Conservation (phyloP, 2,797 vertebrate species). For the Brachyrhaphis roseni region DNA sequence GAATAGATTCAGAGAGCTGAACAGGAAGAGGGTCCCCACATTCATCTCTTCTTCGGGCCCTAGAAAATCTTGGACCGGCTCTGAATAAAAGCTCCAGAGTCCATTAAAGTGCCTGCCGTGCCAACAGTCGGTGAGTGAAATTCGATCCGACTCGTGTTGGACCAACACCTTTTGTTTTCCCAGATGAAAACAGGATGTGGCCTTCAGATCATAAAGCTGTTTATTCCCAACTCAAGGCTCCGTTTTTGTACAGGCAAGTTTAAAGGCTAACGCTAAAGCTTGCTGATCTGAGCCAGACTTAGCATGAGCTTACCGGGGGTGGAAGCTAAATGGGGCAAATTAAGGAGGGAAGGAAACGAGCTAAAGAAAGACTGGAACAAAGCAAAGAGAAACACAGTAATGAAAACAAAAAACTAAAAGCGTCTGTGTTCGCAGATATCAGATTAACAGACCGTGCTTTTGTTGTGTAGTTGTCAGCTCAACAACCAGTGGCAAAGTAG, state of each 20-base stretch:
- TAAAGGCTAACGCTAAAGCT: conserved; percentile 34
- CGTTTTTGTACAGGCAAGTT: conserved; percentile 26
- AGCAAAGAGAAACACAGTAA: not conserved
- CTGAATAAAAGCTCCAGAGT: not conserved
- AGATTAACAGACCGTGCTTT: not conserved
- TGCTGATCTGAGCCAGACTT: conserved; percentile 42
- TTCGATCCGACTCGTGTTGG: not conserved
- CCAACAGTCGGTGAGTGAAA: not conserved
- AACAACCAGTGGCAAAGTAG: not conserved
- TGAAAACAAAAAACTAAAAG: not conserved
- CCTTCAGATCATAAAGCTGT: conserved; percentile 26
- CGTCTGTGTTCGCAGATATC: not conserved
- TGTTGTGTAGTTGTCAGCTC: not conserved
- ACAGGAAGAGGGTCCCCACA: not conserved
- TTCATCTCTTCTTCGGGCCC: not conserved
- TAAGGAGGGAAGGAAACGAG: conserved; percentile 1
- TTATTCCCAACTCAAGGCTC: not conserved
- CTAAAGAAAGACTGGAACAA: conserved; percentile 15
- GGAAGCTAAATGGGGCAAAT: conserved; percentile 28
- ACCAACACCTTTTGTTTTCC: conserved; percentile 1
- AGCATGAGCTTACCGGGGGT: conserved; percentile 26
- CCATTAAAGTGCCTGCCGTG: not conserved
- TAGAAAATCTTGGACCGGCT: not conserved
- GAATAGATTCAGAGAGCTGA: not conserved
- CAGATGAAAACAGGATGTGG: not conserved